Conservation (phyloP, 2,113 vertebrate genomes). For the Prionailurus viverrinus region DNA sequence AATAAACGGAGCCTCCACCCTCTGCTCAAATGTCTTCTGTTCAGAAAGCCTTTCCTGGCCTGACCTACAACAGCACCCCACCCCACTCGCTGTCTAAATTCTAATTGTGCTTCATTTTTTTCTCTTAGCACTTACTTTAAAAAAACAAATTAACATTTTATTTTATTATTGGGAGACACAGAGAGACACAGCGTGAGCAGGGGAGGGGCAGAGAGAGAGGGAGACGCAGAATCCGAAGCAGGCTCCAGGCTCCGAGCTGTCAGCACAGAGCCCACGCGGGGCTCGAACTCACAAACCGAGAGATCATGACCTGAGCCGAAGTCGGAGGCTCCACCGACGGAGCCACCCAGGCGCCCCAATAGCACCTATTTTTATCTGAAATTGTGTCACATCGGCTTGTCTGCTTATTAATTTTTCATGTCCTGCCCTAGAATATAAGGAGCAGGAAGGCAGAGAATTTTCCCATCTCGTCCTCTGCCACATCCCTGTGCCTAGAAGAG, state of each 20-base stretch:
- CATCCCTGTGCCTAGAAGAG: not conserved
- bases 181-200: no score
- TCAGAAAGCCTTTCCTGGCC: not conserved
- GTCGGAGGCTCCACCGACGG: no score
- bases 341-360: no score
- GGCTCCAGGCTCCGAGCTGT: no score
- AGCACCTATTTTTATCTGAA: not conserved
- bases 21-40: not conserved
- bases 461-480: not conserved
- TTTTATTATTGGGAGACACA: no score
- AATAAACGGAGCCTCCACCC: rapidly evolving
- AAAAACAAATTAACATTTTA: no score
- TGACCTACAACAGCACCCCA: not conserved
- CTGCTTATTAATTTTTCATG: not conserved
- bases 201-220: no score
- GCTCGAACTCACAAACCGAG: no score
- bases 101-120: not conserved
- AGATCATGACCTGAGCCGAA: no score
- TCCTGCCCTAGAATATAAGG: not conserved
- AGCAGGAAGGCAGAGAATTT: not conserved
- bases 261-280: no score
- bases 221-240: no score
- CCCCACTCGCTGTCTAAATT: not conserved
- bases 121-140: not conserved
- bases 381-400: not conserved